Evolutionary conservation across 2,797 vertebrate species (phyloP).

Genomic region (Manis pentadactyla): DNA sequence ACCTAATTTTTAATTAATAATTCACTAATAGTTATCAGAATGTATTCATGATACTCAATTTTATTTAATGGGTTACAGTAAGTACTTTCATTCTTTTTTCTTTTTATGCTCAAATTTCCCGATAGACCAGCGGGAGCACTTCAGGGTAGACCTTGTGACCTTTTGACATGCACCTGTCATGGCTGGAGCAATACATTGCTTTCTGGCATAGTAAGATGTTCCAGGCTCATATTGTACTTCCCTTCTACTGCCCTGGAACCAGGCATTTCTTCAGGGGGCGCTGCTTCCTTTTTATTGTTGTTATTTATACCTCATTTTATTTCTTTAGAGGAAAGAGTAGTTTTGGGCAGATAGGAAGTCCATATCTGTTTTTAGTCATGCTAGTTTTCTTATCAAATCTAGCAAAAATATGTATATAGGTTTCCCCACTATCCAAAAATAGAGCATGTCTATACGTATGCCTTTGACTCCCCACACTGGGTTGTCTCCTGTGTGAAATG

Average conservation of each 20-base stretch:
- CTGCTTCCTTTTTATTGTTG: neutral
- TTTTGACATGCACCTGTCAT: neutral
- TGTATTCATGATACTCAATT: neutral
- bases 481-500: neutral
- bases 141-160: neutral
- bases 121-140: neutral
- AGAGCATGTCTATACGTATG: neutral
- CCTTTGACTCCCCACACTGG: neutral
- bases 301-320: neutral
- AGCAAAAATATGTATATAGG: neutral
- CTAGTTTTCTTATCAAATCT: neutral
- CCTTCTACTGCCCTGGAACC: neutral
- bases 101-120: neutral
- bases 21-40: neutral
- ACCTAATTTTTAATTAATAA: constrained; percentile 1
- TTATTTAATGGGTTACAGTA: neutral
- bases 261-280: neutral
- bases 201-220: neutral
- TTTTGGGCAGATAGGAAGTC: neutral
- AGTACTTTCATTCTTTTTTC: neutral
- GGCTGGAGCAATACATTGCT: neutral
- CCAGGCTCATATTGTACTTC: neutral
- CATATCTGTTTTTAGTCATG: neutral
- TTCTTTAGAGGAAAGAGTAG: neutral
- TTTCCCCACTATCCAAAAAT: neutral